phyloP scores from a whole-genome alignment of 2,797 vertebrate species.

The Phrynocephalus vlangalii region DNA sequence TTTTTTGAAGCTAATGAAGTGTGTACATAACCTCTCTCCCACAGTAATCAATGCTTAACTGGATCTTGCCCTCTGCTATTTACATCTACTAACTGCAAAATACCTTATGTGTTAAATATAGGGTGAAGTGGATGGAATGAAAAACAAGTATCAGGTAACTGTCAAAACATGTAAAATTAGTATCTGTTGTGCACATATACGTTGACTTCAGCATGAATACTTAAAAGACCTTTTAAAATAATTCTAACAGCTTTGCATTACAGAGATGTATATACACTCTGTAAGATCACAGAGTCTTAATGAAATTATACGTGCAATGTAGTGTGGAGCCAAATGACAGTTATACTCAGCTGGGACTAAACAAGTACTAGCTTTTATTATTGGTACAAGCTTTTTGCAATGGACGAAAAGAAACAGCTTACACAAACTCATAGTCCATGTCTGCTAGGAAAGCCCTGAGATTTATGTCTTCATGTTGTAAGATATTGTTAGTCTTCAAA shows the following conservation, averaged over 20 bases:
- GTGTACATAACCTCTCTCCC: slow-evolving; percentile 23
- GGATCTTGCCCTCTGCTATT: slow-evolving; percentile 39
- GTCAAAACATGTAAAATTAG: slow-evolving; percentile 43
- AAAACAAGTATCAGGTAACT: slow-evolving; percentile 53
- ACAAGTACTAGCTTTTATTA: not conserved
- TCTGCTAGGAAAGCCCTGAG: not conserved
- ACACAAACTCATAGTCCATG: not conserved
- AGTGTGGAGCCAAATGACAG: not conserved
- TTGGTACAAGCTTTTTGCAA: not conserved
- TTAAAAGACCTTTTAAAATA: slow-evolving; percentile 7
- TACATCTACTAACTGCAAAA: slow-evolving; percentile 49
- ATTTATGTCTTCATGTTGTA: not conserved
- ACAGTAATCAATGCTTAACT: slow-evolving; percentile 32
- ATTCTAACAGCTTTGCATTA: slow-evolving; percentile 24
- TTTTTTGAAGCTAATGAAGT: slow-evolving; percentile 27
- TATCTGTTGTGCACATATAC: slow-evolving; percentile 30
- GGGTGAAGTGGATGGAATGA: slow-evolving; percentile 51
- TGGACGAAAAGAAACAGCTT: not conserved
- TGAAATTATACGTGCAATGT: slow-evolving; percentile 7
- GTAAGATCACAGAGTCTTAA: slow-evolving; percentile 1
- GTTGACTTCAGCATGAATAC: slow-evolving; percentile 20
- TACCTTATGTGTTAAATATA: slow-evolving; percentile 53
- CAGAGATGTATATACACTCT: not conserved
- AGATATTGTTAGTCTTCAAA: not conserved
- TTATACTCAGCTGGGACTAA: not conserved